Percentiles rank a stretch among this genome's conserved stretches.
Evolutionary conservation across 2,797 vertebrate genomes (phyloP).

Genomic region (Hypotaenidia philippensis): DNA sequence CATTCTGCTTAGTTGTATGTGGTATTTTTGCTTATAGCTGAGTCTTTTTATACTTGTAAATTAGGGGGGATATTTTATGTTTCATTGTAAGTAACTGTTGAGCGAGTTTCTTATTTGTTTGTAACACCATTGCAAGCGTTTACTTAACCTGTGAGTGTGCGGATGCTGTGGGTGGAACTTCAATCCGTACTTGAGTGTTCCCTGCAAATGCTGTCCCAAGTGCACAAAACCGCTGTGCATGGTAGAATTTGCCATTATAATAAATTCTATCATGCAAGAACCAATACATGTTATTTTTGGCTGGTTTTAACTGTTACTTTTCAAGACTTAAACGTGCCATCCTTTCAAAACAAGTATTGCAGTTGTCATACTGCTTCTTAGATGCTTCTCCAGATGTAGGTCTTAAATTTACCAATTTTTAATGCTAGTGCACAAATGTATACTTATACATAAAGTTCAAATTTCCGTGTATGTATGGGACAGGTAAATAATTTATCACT

Average conservation of each 20-base stretch:
- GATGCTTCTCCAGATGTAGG: not conserved
- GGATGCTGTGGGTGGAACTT: not conserved
- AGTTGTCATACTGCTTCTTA: not conserved
- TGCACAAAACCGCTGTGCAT: not conserved
- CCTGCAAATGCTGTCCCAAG: not conserved
- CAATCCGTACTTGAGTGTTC: not conserved
- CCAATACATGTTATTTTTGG: not conserved
- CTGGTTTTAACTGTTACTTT: not conserved
- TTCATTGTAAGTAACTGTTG: conserved; percentile 3
- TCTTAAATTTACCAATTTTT: not conserved
- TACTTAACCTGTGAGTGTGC: not conserved
- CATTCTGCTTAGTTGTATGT: conserved; percentile 22
- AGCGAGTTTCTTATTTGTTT: not conserved
- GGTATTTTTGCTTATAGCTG: conserved; percentile 38
- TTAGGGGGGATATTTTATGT: conserved; percentile 42
- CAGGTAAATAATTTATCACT: not conserved
- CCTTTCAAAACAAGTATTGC: not conserved
- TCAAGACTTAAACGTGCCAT: not conserved
- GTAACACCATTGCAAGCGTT: not conserved
- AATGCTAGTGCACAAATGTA: not conserved
- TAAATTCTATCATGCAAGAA: not conserved
- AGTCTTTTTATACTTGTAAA: conserved; percentile 50
- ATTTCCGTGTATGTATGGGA: not conserved
- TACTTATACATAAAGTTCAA: not conserved
- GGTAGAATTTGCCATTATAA: not conserved